phyloP scores from a whole-genome alignment of 2,888 invertebrate species.

The Onchidella celtica region DNA sequence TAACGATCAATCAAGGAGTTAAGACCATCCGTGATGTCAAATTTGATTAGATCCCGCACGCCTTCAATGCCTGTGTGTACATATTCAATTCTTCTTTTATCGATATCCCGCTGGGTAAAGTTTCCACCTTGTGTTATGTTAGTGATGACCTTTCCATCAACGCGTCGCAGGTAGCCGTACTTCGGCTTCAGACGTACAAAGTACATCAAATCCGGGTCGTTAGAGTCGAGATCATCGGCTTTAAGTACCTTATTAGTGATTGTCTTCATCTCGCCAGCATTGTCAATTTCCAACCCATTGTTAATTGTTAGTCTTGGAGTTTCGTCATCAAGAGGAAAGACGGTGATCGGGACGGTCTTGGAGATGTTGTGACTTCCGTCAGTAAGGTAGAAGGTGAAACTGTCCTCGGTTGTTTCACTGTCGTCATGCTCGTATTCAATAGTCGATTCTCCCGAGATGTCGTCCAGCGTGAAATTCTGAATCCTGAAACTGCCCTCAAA shows the following conservation, averaged over 20 bases:
- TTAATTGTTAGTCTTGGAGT: slow-evolving; percentile 78
- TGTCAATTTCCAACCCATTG: slow-evolving; percentile 77
- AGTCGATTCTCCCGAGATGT: slow-evolving; percentile 73
- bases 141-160: slow-evolving; percentile 52
- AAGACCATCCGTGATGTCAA: slow-evolving; percentile 79
- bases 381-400: slow-evolving; percentile 75
- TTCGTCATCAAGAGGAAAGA: slow-evolving; percentile 80
- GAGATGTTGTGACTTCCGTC: slow-evolving; percentile 76
- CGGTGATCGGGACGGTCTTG: slow-evolving; percentile 74
- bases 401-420: slow-evolving; percentile 77
- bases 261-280: slow-evolving; percentile 70
- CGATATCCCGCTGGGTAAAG: slow-evolving; percentile 79
- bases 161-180: slow-evolving; percentile 73
- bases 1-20: slow-evolving; percentile 78
- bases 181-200: slow-evolving; percentile 74
- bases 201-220: slow-evolving; percentile 73
- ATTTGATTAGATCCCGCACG: slow-evolving; percentile 78
- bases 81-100: slow-evolving; percentile 73
- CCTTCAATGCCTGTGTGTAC: slow-evolving; percentile 75
- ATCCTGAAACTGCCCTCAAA: slow-evolving; percentile 72
- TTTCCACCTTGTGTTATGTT: slow-evolving; percentile 76
- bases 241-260: slow-evolving; percentile 75
- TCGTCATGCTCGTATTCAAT: slow-evolving; percentile 80
- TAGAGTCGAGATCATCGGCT: slow-evolving; percentile 78
- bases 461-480: slow-evolving; percentile 73